Percentiles rank a stretch among this genome's conserved stretches.
phyloP scores from a whole-genome alignment of 2,797 vertebrate genomes.

The Luscinia luscinia region DNA sequence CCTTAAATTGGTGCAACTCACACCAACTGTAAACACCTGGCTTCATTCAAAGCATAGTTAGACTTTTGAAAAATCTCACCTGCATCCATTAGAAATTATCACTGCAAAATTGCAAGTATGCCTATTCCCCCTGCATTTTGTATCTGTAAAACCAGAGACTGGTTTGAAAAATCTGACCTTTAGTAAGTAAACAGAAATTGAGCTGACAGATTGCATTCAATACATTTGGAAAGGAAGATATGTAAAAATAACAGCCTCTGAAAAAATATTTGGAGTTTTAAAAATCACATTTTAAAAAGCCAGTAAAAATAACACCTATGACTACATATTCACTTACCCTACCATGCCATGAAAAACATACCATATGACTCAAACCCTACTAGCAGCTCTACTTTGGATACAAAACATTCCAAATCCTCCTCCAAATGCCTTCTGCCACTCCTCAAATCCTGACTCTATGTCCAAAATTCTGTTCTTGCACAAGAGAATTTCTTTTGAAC shows the following conservation, averaged over 20 bases:
- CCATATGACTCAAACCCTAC: background rate
- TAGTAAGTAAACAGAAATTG: slow-evolving; percentile 35
- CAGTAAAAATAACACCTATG: slow-evolving; percentile 43
- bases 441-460: background rate
- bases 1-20: background rate
- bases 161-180: slow-evolving; percentile 35
- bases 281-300: slow-evolving; percentile 36
- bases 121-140: background rate
- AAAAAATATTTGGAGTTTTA: slow-evolving; percentile 50
- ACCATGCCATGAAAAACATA: slow-evolving; percentile 31
- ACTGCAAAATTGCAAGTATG: background rate
- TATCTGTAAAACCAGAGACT: background rate
- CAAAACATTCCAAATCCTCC: slow-evolving; percentile 11
- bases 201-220: slow-evolving; percentile 20
- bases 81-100: background rate
- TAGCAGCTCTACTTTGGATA: background rate
- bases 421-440: background rate
- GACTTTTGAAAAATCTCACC: background rate
- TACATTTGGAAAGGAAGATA: slow-evolving; percentile 14
- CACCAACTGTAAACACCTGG: background rate
- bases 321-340: slow-evolving; percentile 32
- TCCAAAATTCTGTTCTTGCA: background rate
- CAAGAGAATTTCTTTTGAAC: background rate
- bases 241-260: slow-evolving; percentile 32
- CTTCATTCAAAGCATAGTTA: background rate